phyloP scores from a whole-genome alignment of 2,888 invertebrate genomes.

The Phaonia tiefii region DNA sequence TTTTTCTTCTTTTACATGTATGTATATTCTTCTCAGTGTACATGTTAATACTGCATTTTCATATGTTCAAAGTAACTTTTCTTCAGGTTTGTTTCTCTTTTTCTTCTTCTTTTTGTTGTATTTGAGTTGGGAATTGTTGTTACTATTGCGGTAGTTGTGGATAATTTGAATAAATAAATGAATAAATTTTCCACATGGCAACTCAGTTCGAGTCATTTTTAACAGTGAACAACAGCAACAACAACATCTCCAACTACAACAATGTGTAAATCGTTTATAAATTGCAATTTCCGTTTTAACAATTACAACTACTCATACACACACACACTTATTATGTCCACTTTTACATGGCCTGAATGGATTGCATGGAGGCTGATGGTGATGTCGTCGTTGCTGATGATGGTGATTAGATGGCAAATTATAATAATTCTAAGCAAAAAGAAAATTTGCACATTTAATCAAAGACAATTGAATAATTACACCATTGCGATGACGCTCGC shows the following conservation, averaged over 20 bases:
- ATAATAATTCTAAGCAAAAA: constrained; percentile 48
- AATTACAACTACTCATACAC: constrained; percentile 26
- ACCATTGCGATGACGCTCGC: too few species aligned
- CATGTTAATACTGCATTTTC: not conserved
- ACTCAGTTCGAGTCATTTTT: constrained; percentile 42
- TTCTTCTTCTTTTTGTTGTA: too few species aligned
- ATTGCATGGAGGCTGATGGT: not conserved
- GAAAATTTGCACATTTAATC: constrained; percentile 76
- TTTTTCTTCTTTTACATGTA: too few species aligned
- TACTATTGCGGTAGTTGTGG: not conserved
- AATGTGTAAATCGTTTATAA: constrained; percentile 63
- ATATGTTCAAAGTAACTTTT: constrained; percentile 16
- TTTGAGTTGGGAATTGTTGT: constrained; percentile 16
- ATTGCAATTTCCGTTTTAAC: constrained; percentile 66
- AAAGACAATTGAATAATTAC: constrained; percentile 76
- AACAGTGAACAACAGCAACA: constrained; percentile 28
- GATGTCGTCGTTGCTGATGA: not conserved
- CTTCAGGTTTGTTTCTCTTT: constrained; percentile 1
- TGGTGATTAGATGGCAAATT: constrained; percentile 36
- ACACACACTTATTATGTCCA: not conserved
- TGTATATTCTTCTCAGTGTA: too few species aligned
- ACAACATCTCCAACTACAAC: constrained; percentile 44
- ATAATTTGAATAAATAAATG: constrained; percentile 63
- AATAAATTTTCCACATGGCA: constrained; percentile 66
- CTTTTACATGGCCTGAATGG: constrained; percentile 35